Conservation (phyloP, 2,888 invertebrate species). For the Andrena bucephala region DNA sequence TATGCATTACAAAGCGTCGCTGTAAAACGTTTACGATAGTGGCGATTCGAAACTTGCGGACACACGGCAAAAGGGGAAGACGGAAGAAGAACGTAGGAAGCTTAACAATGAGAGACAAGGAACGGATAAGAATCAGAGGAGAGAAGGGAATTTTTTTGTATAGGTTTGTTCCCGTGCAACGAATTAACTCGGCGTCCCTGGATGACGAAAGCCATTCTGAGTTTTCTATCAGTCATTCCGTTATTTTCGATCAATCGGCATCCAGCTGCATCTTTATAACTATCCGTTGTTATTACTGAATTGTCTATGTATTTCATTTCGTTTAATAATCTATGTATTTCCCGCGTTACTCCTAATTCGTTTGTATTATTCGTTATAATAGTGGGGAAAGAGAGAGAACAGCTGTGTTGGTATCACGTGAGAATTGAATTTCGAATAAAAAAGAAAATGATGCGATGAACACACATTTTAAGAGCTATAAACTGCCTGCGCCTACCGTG, state of each 20-base stretch:
- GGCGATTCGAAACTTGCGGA: conserved; percentile 37
- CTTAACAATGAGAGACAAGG: conserved; percentile 3
- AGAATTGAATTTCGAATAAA: conserved; percentile 30
- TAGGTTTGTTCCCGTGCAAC: conserved; percentile 40
- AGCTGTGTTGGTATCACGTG: conserved; percentile 20
- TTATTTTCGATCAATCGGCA: conserved; percentile 62
- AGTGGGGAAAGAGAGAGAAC: not conserved
- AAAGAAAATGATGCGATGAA: conserved; percentile 43
- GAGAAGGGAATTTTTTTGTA: conserved; percentile 7
- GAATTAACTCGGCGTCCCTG: conserved; percentile 34
- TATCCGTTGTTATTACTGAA: conserved; percentile 77
- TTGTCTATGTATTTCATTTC: conserved; percentile 74
- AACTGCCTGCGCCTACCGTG: conserved; percentile 77
- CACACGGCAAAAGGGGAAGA: conserved; percentile 53
- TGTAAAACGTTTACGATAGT: conserved; percentile 51
- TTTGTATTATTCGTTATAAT: conserved; percentile 46
- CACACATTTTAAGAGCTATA: conserved; percentile 71
- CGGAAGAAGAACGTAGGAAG: conserved; percentile 49
- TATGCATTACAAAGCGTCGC: conserved; percentile 30
- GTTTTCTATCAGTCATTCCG: conserved; percentile 67
- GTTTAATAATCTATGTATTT: conserved; percentile 66
- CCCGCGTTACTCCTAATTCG: conserved; percentile 60
- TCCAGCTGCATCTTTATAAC: conserved; percentile 76
- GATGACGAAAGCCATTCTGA: conserved; percentile 10
- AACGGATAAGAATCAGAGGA: conserved; percentile 17